Base-by-base conservation (phyloP, 2,113 vertebrate species). In the Lethenteron reissneri region DNA sequence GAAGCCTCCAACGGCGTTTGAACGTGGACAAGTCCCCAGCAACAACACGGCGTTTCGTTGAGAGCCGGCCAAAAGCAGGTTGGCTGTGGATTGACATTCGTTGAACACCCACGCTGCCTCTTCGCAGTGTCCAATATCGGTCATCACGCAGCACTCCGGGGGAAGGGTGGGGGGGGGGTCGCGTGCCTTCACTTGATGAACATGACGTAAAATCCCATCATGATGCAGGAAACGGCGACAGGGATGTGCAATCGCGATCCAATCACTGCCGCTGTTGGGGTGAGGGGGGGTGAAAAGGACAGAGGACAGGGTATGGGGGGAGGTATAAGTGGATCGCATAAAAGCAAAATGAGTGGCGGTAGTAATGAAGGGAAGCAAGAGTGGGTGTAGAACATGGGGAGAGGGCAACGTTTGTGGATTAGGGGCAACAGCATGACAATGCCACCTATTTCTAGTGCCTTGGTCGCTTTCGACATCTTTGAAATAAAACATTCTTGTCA, bases 171-270 rank as follows among this genome's bases (percentile, higher is more conserved):
- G 41, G 41, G 41, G 41, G 41, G 41, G 41, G 41, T 41, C 41
- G 41, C 41, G 41, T 41, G 41, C 41, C 41, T 68, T 91, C 88
- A 95, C 83, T 97, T 95, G 73, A 89, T 79, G 76, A 90, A 83
- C 58, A 92, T 76, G 57, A 94, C 74, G 1, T 95, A 95, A 80
- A 89, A 85, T n/a, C 84, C 88, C 88, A 90, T 89, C 57, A 79
- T 78, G 77, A 91, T 56, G 69, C 88, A 92, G 77, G 86, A 85
- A 9, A 86, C 41, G 0, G 90, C 84, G 73, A 95, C 89, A 1
- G 84, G 81, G 21, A 87, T 77, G 41, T 92, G 91, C 71, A 97
- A 85, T 60, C 90, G 82, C 15, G 87, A 88, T 72, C 91, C 89
- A 15, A 94, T 95, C 73, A 97, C 79, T 11, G 91, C 88, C 70